Conservation (phyloP, 2,797 vertebrate genomes). For the Pantherophis vulpinus region DNA sequence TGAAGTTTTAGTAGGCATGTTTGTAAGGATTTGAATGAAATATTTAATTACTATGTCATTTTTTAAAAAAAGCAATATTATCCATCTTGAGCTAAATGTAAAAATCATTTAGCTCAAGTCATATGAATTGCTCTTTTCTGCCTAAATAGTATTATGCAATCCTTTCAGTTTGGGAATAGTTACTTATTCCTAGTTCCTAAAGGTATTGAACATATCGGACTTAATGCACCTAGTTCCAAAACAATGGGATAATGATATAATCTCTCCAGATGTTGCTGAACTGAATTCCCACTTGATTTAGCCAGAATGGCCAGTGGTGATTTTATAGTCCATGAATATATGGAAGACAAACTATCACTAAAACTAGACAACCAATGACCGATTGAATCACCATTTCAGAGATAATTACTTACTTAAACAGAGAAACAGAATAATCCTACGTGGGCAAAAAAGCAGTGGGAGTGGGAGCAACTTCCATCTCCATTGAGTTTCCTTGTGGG, state of each 20-base stretch:
- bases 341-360: not conserved
- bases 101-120: not conserved
- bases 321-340: not conserved
- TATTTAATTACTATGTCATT: not conserved
- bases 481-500: not conserved
- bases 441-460: not conserved
- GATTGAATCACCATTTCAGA: not conserved
- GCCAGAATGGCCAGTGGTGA: not conserved
- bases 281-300: not conserved
- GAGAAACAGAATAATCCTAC: not conserved
- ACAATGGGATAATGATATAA: not conserved
- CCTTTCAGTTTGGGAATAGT: not conserved
- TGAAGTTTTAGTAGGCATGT: not conserved
- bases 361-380: not conserved
- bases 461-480: not conserved
- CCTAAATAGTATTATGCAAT: not conserved
- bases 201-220: not conserved
- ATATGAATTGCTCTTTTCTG: not conserved
- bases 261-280: not conserved
- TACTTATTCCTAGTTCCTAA: not conserved
- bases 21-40: not conserved
- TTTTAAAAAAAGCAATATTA: not conserved
- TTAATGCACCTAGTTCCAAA: not conserved
- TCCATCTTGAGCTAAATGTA: not conserved
- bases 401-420: not conserved